Evolutionary conservation across 2,113 vertebrate genomes (phyloP).

Genomic region (Thinocorus orbignyianus): DNA sequence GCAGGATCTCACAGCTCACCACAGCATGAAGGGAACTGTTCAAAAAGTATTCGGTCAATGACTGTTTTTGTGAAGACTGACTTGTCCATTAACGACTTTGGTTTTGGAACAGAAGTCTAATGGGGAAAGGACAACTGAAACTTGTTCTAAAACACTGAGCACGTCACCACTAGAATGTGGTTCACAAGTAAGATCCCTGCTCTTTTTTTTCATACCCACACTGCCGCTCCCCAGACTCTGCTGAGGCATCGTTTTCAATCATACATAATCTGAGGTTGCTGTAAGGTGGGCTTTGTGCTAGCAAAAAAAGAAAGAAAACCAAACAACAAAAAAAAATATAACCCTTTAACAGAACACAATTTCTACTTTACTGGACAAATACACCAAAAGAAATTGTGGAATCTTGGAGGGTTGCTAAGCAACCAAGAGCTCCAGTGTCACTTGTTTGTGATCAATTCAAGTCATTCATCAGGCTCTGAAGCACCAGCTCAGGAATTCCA

Average conservation of each 20-base stretch:
- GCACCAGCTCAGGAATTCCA: constrained; percentile 69
- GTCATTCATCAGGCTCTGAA: constrained; percentile 73
- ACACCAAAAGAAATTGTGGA: constrained; percentile 73
- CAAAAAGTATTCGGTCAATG: background rate
- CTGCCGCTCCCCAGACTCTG: background rate
- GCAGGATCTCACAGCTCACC: background rate
- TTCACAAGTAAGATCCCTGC: background rate
- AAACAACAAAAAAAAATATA: background rate
- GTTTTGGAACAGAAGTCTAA: background rate
- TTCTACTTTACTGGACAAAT: constrained; percentile 73
- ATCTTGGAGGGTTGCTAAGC: constrained; percentile 78
- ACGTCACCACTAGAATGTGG: background rate
- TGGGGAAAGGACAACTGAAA: background rate
- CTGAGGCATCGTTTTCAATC: background rate
- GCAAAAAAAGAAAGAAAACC: background rate
- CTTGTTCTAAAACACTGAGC: background rate
- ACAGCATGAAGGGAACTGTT: background rate
- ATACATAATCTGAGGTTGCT: constrained; percentile 11
- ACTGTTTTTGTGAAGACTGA: background rate
- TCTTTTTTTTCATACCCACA: background rate
- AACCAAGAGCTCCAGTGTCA: constrained; percentile 69
- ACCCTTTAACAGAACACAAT: constrained; percentile 68
- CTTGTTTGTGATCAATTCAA: constrained; percentile 73
- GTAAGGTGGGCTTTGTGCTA: constrained; percentile 44
- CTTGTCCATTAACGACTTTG: background rate